These are phyloP conservation scores for Drosophila falleni DNA, from an alignment of 2,888 invertebrate genomes.

Conservation along the genomic window DNA sequence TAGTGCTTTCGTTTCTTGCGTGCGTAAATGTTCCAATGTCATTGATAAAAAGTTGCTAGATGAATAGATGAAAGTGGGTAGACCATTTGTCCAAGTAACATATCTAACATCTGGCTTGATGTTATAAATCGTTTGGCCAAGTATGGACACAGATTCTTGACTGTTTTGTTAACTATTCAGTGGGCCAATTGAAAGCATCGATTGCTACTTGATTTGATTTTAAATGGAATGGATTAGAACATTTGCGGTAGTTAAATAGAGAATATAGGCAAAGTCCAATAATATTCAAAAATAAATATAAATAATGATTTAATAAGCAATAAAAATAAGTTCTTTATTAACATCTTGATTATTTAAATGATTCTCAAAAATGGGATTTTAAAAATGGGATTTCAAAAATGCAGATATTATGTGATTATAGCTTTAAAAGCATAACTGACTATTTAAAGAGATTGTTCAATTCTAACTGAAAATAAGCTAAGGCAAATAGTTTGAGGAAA, in stretches of 20 bases:
- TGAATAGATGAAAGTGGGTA: slow-evolving; percentile 50
- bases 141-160: slow-evolving; percentile 51
- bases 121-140: slow-evolving; percentile 32
- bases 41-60: slow-evolving; percentile 52
- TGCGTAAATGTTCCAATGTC: slow-evolving; percentile 43
- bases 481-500: too few species aligned
- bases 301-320: not conserved
- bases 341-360: not conserved
- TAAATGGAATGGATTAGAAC: slow-evolving; percentile 2
- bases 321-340: not conserved
- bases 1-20: slow-evolving; percentile 35
- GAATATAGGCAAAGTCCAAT: not conserved
- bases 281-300: not conserved
- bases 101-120: slow-evolving; percentile 14
- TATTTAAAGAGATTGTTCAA: not conserved
- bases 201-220: slow-evolving; percentile 47
- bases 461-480: not conserved
- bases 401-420: not conserved
- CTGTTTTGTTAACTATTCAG: slow-evolving; percentile 61
- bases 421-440: not conserved
- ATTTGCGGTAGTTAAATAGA: not conserved
- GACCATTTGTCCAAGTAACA: slow-evolving; percentile 46
- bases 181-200: slow-evolving; percentile 66
- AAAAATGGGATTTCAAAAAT: not conserved
- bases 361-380: not conserved